phyloP scores from a whole-genome alignment of 2,797 vertebrate species.

The Chanos chanos region DNA sequence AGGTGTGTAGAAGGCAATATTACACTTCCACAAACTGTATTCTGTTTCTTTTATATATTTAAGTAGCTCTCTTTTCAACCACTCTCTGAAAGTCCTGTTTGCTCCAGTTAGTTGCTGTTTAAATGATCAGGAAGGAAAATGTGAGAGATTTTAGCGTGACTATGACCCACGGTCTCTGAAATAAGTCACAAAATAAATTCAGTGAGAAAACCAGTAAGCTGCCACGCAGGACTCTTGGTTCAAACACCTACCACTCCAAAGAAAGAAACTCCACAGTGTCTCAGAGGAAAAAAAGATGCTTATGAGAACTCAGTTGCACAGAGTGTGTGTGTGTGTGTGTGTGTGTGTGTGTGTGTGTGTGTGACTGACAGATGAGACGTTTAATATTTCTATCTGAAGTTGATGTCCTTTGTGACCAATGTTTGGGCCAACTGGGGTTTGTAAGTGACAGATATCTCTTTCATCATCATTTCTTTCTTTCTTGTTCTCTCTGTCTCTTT shows the following conservation, averaged over 20 bases:
- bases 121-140: too few species aligned
- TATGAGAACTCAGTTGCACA: conserved; percentile 10
- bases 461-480: neutral
- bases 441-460: conserved; percentile 24
- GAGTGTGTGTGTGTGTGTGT: conserved; percentile 20
- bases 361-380: conserved; percentile 40
- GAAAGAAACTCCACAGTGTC: conserved; percentile 26
- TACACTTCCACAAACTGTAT: too few species aligned
- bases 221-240: conserved; percentile 11
- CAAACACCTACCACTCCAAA: conserved; percentile 26
- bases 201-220: too few species aligned
- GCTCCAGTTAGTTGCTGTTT: too few species aligned
- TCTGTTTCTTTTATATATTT: too few species aligned
- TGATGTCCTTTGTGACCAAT: conserved; percentile 35
- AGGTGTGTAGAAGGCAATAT: too few species aligned
- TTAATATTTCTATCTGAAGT: conserved; percentile 53
- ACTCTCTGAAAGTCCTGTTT: too few species aligned
- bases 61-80: too few species aligned
- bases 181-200: too few species aligned
- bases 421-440: conserved; percentile 24
- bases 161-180: too few species aligned
- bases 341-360: conserved; percentile 24
- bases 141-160: too few species aligned
- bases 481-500: conserved; percentile 32
- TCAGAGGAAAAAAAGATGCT: conserved; percentile 23